Conservation (phyloP, 1,140 invertebrate genomes). For the Pemphigus obesinymphae region DNA sequence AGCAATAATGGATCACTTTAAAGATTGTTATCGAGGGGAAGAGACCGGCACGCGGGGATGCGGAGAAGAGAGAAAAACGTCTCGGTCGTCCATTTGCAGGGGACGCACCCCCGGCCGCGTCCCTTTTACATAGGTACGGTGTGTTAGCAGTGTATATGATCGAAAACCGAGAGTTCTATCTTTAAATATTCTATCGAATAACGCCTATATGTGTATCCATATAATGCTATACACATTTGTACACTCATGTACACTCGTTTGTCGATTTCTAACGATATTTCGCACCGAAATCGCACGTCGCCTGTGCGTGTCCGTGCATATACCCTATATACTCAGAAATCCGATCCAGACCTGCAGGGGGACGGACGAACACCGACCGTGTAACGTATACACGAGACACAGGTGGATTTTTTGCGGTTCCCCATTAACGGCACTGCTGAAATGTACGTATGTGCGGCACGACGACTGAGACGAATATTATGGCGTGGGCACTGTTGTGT, state of each 20-base stretch:
- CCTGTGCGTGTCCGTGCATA: not conserved
- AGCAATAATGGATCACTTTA: slow-evolving; percentile 22
- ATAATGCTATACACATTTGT: not conserved
- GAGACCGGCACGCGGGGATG: not conserved
- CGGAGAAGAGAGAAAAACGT: not conserved
- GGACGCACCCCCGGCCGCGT: not conserved
- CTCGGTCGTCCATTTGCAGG: not conserved
- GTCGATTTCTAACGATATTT: not conserved
- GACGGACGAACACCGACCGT: not conserved
- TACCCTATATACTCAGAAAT: not conserved
- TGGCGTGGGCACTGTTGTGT: too few relatives aligned
- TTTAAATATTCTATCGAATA: not conserved
- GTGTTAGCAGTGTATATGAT: not conserved
- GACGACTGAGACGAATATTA: too few relatives aligned
- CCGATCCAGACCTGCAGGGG: not conserved
- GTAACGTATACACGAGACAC: too few relatives aligned
- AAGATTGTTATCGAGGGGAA: slow-evolving; percentile 23
- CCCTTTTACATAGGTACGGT: not conserved
- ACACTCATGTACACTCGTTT: not conserved
- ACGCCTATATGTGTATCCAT: not conserved
- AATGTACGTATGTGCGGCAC: too few relatives aligned
- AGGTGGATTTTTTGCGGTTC: too few relatives aligned
- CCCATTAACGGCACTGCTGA: too few relatives aligned
- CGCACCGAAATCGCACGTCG: not conserved
- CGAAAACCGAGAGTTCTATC: too few relatives aligned